Evolutionary conservation across 2,113 vertebrate species (phyloP), one percentile per base, ranked within the genome.

Genomic region (Brachyistius frenatus): DNA sequence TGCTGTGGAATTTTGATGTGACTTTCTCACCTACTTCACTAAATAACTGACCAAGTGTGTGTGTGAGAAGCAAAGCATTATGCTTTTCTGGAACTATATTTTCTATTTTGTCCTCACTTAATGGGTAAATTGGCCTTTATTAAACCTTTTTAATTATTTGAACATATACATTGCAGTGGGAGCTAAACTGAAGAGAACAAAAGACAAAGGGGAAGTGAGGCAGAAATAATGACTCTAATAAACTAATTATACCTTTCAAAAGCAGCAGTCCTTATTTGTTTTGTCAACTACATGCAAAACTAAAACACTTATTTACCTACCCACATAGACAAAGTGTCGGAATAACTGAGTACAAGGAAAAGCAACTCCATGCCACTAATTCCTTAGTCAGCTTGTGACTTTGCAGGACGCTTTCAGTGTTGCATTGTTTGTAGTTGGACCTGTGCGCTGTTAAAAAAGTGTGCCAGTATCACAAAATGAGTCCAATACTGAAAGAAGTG

Each of bases 281-380:
- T 44, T 41, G 66, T 52, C 63, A 52, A 41, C 23, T 23, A 23
- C 23, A 71, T 56, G 50, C 9, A 2, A 54, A 53, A 35, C 54
- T 54, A 30, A 69, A 86, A 80, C 63, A 47, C 50, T 67, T 77
- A 60, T 62, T 70, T 66, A 65, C 35, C 39, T 46, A 66, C 66
- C 68, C 31, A 31, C 69, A 57, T 55, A 76, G 49, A 81, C 55
- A 53, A 10, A 55, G 76, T 9, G n/a, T 63, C 57, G 76, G 75
- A 84, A 82, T 84, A 84, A 86, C 58, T 76, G 52, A 86, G 66
- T 46, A 63, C 9, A 55, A 55, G 62, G 49, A 79, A 39, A 63
- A 65, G 47, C 36, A 72, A 53, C 41, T 85, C 55, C 66, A 1
- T 53, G 49, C 46, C 41, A 62, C 41, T 41, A 37, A 66, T 72